A percentile compares a stretch with the other conserved stretches of the same genome.
Conservation (phyloP, 2,113 vertebrate genomes). For the Girardinichthys multiradiatus region DNA sequence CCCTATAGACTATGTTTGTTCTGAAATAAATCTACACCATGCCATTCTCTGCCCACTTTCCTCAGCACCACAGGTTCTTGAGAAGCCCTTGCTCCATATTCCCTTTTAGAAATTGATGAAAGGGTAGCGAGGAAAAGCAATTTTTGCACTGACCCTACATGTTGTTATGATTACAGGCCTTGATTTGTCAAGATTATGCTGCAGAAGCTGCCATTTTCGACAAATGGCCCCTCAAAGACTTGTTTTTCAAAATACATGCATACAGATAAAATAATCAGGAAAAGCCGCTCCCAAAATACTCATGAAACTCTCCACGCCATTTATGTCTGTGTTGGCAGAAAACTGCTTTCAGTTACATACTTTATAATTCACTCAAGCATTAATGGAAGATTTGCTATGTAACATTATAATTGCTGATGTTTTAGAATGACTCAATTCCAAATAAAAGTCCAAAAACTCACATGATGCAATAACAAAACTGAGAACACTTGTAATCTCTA, state of each 20-base stretch:
- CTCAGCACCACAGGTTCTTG: not conserved
- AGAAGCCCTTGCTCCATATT: not conserved
- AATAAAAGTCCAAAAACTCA: not conserved
- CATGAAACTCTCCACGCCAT: not conserved
- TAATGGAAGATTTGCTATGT: too few species aligned
- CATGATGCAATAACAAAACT: not conserved
- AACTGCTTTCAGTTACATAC: not conserved
- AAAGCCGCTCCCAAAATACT: not conserved
- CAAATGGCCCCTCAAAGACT: constrained; percentile 3
- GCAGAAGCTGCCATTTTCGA: constrained; percentile 5
- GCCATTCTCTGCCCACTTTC: not conserved
- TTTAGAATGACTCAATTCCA: not conserved
- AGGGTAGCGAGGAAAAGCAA: not conserved
- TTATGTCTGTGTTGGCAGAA: not conserved
- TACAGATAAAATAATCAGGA: not conserved
- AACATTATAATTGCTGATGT: not conserved
- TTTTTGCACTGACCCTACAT: not conserved
- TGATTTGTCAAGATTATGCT: constrained; percentile 21
- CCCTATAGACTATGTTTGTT: not conserved
- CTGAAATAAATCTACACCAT: not conserved
- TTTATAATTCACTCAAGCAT: not conserved
- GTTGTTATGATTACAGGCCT: constrained; percentile 11
- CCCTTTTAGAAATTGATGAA: constrained; percentile 11
- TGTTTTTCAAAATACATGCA: not conserved
- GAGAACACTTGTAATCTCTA: not conserved